These are phyloP conservation scores for Pollenia amentaria DNA, from an alignment of 2,888 invertebrate species.

Conservation along the genomic window DNA sequence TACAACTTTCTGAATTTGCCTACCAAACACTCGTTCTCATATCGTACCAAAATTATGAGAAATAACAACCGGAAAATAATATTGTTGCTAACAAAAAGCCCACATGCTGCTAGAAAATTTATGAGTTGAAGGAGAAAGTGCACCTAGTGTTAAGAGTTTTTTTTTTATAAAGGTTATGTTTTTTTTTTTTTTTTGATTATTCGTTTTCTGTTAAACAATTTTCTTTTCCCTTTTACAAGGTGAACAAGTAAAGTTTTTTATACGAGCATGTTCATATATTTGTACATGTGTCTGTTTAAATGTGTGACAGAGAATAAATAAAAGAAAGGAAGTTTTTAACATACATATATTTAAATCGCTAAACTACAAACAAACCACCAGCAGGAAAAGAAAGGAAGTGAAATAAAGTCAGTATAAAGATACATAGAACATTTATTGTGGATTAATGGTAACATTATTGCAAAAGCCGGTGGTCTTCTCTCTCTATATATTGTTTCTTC, in stretches of 20 bases:
- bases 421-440: conserved; percentile 50
- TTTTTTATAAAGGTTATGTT: no score
- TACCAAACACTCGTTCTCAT: not conserved
- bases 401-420: conserved; percentile 53
- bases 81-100: conserved; percentile 54
- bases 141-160: conserved; percentile 42
- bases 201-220: not conserved
- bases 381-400: conserved; percentile 14
- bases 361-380: conserved; percentile 9
- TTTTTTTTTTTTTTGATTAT: not conserved
- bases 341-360: conserved; percentile 37
- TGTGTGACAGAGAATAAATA: not conserved
- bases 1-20: not conserved
- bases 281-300: not conserved
- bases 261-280: not conserved
- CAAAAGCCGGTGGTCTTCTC: conserved; percentile 26
- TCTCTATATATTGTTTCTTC: conserved; percentile 14
- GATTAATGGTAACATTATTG: conserved; percentile 60
- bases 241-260: conserved; percentile 7
- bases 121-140: conserved; percentile 54
- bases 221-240: conserved; percentile 18
- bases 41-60: conserved; percentile 28
- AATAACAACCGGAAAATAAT: conserved; percentile 33
- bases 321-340: conserved; percentile 19
- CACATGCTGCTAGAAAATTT: conserved; percentile 63